These are phyloP conservation scores for Meloidogyne hapla DNA, from an alignment of 1,140 invertebrate genomes.

Conservation along the genomic window DNA sequence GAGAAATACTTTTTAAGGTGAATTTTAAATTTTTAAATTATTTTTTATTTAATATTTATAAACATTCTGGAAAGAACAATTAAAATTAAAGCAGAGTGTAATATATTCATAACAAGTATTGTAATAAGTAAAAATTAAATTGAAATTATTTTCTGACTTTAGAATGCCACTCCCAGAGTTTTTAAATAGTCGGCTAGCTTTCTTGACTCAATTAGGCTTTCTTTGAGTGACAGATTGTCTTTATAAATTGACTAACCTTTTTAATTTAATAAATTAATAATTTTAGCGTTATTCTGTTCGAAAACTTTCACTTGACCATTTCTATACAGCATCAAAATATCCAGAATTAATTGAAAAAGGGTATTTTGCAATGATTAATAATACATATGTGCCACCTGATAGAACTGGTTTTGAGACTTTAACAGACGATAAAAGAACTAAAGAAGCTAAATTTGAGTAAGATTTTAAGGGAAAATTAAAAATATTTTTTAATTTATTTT, in stretches of 20 bases:
- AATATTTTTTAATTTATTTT: background rate
- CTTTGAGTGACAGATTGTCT: no score
- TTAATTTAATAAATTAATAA: background rate
- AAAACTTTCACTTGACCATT: conserved; percentile 31
- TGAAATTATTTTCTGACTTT: no score
- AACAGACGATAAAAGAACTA: conserved; percentile 31
- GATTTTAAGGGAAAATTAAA: background rate
- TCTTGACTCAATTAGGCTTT: no score
- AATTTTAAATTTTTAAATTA: background rate
- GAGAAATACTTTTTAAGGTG: conserved; percentile 27
- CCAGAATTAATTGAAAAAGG: conserved; percentile 31
- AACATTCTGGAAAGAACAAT: no score
- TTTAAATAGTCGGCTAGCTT: no score
- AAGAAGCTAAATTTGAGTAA: conserved; percentile 35
- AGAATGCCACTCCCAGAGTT: no score
- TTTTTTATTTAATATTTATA: background rate
- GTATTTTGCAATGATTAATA: conserved; percentile 40
- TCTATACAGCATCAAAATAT: conserved; percentile 31
- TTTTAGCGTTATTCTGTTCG: conserved; percentile 29
- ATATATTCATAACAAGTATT: no score
- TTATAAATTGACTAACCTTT: no score
- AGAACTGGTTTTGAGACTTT: conserved; percentile 37
- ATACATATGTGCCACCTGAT: conserved; percentile 38
- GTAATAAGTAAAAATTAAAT: no score
- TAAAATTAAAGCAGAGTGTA: no score